A percentile compares a stretch with the other conserved stretches of the same genome.
phyloP scores from a whole-genome alignment of 2,888 invertebrate species.

The Agonum fuliginosum region DNA sequence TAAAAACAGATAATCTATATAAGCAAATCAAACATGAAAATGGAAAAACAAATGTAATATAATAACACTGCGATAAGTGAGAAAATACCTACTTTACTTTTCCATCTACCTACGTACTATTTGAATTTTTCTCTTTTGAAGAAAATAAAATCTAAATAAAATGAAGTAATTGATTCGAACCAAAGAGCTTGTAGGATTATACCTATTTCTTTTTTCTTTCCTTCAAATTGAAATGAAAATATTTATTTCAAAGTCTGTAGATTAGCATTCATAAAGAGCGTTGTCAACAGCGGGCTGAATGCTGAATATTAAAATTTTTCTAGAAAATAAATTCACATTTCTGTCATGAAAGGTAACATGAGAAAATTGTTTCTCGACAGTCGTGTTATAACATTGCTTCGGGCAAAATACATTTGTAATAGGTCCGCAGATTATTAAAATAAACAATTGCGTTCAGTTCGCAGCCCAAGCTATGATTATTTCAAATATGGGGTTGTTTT shows the following conservation, averaged over 20 bases:
- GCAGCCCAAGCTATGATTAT: not conserved
- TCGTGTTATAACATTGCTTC: constrained; percentile 39
- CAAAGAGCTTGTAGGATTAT: constrained; percentile 23
- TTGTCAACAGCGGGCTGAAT: constrained; percentile 26
- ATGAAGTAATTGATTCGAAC: constrained; percentile 15
- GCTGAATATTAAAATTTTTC: constrained; percentile 32
- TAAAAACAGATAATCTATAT: no score
- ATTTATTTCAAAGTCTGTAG: constrained; percentile 41
- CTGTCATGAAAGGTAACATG: constrained; percentile 37
- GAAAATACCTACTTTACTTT: no score
- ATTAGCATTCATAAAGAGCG: constrained; percentile 36
- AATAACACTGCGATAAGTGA: no score
- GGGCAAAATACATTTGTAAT: constrained; percentile 27
- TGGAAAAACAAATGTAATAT: no score
- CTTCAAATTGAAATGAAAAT: constrained; percentile 38
- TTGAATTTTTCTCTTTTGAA: constrained; percentile 1
- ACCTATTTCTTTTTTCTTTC: constrained; percentile 24
- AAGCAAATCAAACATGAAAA: no score
- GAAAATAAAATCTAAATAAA: not conserved
- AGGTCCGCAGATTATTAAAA: constrained; percentile 15
- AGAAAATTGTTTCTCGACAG: constrained; percentile 46
- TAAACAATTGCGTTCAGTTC: constrained; percentile 28
- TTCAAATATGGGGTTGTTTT: constrained; percentile 1
- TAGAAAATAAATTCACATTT: constrained; percentile 47
- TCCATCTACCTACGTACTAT: not conserved